These are phyloP conservation scores for Alosa sapidissima DNA, from an alignment of 2,797 vertebrate species.

Conservation along the genomic window DNA sequence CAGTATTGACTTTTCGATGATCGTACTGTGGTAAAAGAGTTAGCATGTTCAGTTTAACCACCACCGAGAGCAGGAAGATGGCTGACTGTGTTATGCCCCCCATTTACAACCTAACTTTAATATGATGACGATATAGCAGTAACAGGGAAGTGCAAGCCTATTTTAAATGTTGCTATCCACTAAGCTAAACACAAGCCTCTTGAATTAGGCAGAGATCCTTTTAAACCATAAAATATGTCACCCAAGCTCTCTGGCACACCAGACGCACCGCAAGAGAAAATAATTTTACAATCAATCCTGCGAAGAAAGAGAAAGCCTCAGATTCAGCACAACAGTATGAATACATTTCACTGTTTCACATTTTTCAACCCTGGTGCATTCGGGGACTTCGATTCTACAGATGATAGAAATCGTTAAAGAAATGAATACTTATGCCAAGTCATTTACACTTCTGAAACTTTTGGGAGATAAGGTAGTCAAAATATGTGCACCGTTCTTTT, in stretches of 20 bases:
- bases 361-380: neutral
- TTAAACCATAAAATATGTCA: constrained; percentile 19
- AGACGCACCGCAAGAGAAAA: neutral
- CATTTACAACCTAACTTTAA: neutral
- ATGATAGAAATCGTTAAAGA: neutral
- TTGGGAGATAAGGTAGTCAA: neutral
- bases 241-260: constrained; percentile 1
- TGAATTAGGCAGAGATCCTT: constrained; percentile 12
- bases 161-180: neutral
- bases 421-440: neutral
- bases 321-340: constrained; percentile 6
- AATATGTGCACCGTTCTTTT: neutral
- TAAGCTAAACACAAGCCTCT: neutral
- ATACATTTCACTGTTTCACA: constrained; percentile 14
- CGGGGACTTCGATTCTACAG: neutral
- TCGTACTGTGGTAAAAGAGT: neutral
- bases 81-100: too few species aligned
- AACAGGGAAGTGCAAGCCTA: neutral
- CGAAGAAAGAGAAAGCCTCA: neutral
- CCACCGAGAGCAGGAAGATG: neutral
- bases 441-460: neutral
- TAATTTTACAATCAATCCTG: neutral
- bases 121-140: neutral
- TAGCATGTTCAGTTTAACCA: neutral
- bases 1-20: neutral